Conservation (phyloP, 2,797 vertebrate genomes). For the Chloroceryle inda region DNA sequence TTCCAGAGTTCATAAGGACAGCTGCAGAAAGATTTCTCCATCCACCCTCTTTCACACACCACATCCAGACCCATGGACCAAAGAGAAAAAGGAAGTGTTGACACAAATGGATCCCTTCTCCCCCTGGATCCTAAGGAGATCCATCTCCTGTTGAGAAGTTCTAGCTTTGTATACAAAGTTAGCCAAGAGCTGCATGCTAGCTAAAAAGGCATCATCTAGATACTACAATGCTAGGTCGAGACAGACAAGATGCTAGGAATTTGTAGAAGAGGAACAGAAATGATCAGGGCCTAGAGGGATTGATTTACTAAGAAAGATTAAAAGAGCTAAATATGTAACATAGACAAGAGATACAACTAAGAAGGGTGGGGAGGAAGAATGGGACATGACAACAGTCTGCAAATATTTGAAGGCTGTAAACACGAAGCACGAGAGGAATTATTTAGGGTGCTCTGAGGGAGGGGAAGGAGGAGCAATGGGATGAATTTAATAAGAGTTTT, state of each 20-base stretch:
- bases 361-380: constrained; percentile 61
- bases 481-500: constrained; percentile 32
- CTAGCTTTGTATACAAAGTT: neutral
- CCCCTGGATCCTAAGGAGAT: neutral
- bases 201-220: neutral
- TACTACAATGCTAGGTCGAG: neutral
- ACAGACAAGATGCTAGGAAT: constrained; percentile 51
- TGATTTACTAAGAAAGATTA: constrained; percentile 69
- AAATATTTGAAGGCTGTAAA: constrained; percentile 67
- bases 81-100: neutral
- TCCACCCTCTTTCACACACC: neutral
- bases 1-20: neutral
- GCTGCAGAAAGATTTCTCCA: neutral
- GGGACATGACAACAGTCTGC: constrained; percentile 63
- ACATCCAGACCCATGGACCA: neutral
- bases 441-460: constrained; percentile 48
- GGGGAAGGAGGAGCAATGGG: neutral
- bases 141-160: neutral
- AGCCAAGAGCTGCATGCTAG: constrained; percentile 28
- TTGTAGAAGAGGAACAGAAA: constrained; percentile 45
- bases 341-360: constrained; percentile 61
- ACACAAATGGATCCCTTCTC: neutral
- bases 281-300: neutral
- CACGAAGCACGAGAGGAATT: constrained; percentile 45
- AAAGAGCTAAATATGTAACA: constrained; percentile 69